Conservation (phyloP, 2,797 vertebrate genomes). For the Liparis tanakae region DNA sequence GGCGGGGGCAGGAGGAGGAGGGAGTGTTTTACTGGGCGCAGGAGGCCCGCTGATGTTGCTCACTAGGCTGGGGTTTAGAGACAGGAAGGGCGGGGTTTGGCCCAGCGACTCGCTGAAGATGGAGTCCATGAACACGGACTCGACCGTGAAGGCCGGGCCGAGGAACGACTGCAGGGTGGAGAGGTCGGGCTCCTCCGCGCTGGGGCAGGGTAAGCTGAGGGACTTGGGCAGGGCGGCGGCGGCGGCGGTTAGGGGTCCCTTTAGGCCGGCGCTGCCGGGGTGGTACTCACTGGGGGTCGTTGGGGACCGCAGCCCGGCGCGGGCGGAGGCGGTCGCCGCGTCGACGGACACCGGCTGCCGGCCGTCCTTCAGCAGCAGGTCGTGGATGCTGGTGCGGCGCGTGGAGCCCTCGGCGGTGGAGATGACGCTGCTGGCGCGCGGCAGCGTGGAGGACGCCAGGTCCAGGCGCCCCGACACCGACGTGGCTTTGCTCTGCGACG, state of each 20-base stretch:
- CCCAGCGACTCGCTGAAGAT: conserved; percentile 81
- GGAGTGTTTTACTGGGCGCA: conserved; percentile 68
- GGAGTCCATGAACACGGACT: conserved; percentile 84
- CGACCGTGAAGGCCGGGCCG: conserved; percentile 82
- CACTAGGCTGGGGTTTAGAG: conserved; percentile 94
- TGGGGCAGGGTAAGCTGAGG: conserved; percentile 80
- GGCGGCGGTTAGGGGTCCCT: conserved; percentile 49
- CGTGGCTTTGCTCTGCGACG: conserved; percentile 83
- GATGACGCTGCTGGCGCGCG: conserved; percentile 97
- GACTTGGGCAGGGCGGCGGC: conserved; percentile 78
- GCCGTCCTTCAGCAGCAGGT: conserved; percentile 94
- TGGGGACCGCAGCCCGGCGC: conserved; percentile 77
- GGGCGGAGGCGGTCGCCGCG: conserved; percentile 77
- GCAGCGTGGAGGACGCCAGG: conserved; percentile 87
- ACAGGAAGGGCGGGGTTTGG: conserved; percentile 89
- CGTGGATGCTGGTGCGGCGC: conserved; percentile 97
- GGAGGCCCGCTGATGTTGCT: conserved; percentile 93
- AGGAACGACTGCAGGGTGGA: conserved; percentile 82
- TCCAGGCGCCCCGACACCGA: conserved; percentile 87
- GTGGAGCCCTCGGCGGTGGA: conserved; percentile 96
- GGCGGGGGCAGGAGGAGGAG: conserved; percentile 55
- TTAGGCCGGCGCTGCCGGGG: conserved; percentile 72
- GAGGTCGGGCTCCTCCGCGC: conserved; percentile 78
- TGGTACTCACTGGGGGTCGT: conserved; percentile 95
- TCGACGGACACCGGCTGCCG: conserved; percentile 91